These are phyloP conservation scores for Tryphoninae sp. DNA, from an alignment of 2,888 invertebrate species.

Conservation along the genomic window DNA sequence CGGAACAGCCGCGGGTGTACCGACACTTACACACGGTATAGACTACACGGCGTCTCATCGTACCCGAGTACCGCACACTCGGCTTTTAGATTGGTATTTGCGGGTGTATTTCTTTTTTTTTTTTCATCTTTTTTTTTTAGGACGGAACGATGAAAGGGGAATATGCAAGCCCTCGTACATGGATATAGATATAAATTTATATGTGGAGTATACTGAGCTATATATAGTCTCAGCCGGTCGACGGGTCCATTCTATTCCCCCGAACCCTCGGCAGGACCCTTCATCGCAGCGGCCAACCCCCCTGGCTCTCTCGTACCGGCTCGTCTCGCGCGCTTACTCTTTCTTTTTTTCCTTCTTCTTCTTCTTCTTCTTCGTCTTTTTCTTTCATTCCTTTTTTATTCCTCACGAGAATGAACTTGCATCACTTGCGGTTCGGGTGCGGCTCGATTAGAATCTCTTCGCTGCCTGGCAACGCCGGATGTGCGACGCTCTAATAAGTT, in stretches of 20 bases:
- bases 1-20: not conserved
- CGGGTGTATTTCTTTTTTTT: constrained; percentile 35
- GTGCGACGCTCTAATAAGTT: not conserved
- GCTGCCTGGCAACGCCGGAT: not conserved
- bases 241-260: constrained; percentile 53
- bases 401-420: constrained; percentile 58
- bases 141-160: constrained; percentile 53
- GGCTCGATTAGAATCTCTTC: constrained; percentile 62
- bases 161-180: constrained; percentile 30
- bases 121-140: constrained; percentile 39
- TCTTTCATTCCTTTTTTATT: constrained; percentile 35
- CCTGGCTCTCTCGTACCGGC: constrained; percentile 31
- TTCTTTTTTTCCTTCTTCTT: constrained; percentile 1
- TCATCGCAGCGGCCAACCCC: constrained; percentile 42
- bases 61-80: constrained; percentile 18
- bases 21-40: not conserved
- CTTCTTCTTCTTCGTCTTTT: not conserved
- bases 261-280: constrained; percentile 47
- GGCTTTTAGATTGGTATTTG: constrained; percentile 61
- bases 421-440: constrained; percentile 60
- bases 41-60: constrained; percentile 5
- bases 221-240: constrained; percentile 51
- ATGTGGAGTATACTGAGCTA: constrained; percentile 9
- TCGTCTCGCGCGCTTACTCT: constrained; percentile 37
- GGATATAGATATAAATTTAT: not conserved